Evolutionary conservation across 2,888 invertebrate genomes (phyloP).

Genomic region (Drosophila mimetica): DNA sequence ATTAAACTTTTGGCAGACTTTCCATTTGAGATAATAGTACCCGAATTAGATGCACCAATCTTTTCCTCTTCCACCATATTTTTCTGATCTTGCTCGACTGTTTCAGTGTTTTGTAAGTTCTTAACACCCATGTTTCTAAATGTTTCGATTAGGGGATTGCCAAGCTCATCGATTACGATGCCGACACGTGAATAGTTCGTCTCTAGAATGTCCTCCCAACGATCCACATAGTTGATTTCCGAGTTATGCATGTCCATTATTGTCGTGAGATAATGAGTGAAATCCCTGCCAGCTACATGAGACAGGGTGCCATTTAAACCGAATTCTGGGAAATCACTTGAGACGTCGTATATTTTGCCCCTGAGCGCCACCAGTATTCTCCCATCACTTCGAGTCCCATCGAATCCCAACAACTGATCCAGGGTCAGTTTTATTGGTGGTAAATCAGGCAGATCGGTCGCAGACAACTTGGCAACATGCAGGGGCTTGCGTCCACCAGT

Average conservation of each 20-base stretch:
- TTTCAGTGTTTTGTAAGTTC: background rate
- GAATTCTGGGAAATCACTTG: constrained; percentile 35
- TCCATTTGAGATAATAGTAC: background rate
- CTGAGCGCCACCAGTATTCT: constrained; percentile 56
- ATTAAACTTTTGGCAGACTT: background rate
- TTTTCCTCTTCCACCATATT: background rate
- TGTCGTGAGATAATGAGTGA: constrained; percentile 42
- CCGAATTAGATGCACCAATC: background rate
- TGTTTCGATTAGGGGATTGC: background rate
- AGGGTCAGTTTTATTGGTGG: constrained; percentile 32
- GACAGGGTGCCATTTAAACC: constrained; percentile 20
- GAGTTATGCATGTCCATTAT: constrained; percentile 2
- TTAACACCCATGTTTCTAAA: background rate
- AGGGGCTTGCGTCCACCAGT: background rate
- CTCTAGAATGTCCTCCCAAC: constrained; percentile 42
- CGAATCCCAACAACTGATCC: constrained; percentile 32
- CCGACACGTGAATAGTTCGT: constrained; percentile 34
- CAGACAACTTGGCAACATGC: background rate
- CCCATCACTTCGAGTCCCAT: constrained; percentile 58
- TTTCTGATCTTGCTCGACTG: background rate
- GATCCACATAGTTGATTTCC: constrained; percentile 26
- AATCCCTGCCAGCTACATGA: constrained; percentile 49
- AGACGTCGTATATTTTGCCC: constrained; percentile 53
- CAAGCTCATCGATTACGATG: constrained; percentile 21
- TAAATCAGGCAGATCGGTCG: constrained; percentile 21